Evolutionary conservation across 2,888 invertebrate species (phyloP).

Genomic region (Acleris cristana): DNA sequence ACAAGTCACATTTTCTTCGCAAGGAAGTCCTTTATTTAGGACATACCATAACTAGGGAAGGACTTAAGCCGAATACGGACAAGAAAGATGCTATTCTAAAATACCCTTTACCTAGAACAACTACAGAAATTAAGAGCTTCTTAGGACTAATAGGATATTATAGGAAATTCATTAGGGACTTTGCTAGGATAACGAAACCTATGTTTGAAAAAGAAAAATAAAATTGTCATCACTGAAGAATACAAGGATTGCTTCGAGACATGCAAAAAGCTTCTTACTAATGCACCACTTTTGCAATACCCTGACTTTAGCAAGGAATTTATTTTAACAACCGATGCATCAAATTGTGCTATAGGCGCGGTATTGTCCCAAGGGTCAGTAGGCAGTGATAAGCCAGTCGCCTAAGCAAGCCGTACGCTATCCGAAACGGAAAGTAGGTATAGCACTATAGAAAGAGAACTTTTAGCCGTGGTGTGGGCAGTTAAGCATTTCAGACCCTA

Average conservation of each 20-base stretch:
- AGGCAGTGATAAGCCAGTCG: slow-evolving; percentile 30
- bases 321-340: background rate
- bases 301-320: slow-evolving; percentile 49
- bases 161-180: no score
- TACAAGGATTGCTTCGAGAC: slow-evolving; percentile 40
- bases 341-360: slow-evolving; percentile 35
- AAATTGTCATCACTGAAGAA: slow-evolving; percentile 34
- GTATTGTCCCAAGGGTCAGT: slow-evolving; percentile 37
- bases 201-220: slow-evolving; percentile 38
- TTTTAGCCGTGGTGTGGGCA: slow-evolving; percentile 34
- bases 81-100: slow-evolving; percentile 43
- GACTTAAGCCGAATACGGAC: slow-evolving; percentile 35
- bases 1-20: slow-evolving; percentile 43
- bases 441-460: slow-evolving; percentile 35
- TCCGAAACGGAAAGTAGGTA: slow-evolving; percentile 19
- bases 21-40: slow-evolving; percentile 42
- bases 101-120: slow-evolving; percentile 44
- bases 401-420: background rate
- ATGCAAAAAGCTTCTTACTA: slow-evolving; percentile 42
- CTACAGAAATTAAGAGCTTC: slow-evolving; percentile 49
- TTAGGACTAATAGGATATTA: slow-evolving; percentile 45
- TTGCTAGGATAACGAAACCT: background rate
- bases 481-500: slow-evolving; percentile 35
- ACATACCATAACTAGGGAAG: slow-evolving; percentile 40
- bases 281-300: slow-evolving; percentile 51